Conservation (phyloP, 2,113 vertebrate genomes). For the Corythoichthys intestinalis region DNA sequence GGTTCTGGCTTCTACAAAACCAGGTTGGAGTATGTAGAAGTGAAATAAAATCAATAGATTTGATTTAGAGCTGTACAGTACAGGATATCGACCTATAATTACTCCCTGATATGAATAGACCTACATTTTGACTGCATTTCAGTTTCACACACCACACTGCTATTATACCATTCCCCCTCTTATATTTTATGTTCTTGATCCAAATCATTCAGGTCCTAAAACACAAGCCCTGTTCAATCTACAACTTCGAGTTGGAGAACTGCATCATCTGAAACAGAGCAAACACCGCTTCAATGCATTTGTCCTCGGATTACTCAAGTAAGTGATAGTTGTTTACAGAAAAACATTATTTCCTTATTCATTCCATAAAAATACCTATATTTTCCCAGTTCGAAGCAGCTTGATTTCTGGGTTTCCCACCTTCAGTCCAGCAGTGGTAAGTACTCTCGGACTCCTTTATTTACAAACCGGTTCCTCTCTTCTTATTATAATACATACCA, state of each 20-base stretch:
- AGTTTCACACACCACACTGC: background rate
- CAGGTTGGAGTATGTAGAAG: slow-evolving; percentile 69
- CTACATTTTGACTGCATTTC: background rate
- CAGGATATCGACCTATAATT: background rate
- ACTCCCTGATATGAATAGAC: background rate
- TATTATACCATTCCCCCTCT: background rate
- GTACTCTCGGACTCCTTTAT: slow-evolving; percentile 11
- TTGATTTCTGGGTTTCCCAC: slow-evolving; percentile 88
- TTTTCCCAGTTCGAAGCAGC: slow-evolving; percentile 78
- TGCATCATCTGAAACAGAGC: slow-evolving; percentile 80
- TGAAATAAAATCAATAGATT: background rate
- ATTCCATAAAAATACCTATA: background rate
- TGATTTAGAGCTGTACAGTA: background rate
- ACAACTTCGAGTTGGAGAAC: slow-evolving; percentile 77
- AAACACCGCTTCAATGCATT: slow-evolving; percentile 91
- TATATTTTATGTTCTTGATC: background rate
- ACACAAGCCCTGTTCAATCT: slow-evolving; percentile 74
- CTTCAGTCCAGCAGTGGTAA: slow-evolving; percentile 84
- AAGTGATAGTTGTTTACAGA: slow-evolving; percentile 50
- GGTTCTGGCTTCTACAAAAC: slow-evolving; percentile 84
- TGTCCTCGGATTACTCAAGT: slow-evolving; percentile 92
- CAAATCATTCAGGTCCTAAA: slow-evolving; percentile 68
- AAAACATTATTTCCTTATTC: background rate
- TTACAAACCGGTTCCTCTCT: background rate
- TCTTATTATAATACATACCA: too few species aligned